Evolutionary conservation across 2,797 vertebrate genomes (phyloP), one percentile per base, ranked within the genome.

Genomic region (Scleropages formosus): DNA sequence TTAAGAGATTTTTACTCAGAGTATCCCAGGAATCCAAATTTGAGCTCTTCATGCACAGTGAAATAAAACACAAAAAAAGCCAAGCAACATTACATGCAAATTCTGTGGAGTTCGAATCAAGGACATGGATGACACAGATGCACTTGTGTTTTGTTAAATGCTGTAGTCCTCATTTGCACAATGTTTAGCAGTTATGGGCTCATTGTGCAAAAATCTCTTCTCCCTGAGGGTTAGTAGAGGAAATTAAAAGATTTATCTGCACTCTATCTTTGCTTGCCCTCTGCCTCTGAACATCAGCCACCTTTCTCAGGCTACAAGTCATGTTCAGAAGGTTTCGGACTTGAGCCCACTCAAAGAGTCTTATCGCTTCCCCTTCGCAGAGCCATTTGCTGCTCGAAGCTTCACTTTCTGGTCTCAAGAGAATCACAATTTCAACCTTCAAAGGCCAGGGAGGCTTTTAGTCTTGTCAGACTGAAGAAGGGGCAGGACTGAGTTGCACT

Each of bases 341-440:
- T 47, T 77, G 72, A 72, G 71, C 78, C 31, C 10, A 26, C 47
- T 39, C 66, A 24, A 68, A 51, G 24, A 27, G 59, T 44, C 60
- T 15, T n/a, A 24, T 74, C 72, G 49, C 64, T 24, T 47, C 22
- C 64, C 8, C 72, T 75, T 39, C 79, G 78, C 76, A 66, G 51
- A 49, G 49, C 73, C 44, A 86, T 89, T 76, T 82, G 82, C 88
- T 83, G 86, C 66, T 68, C 75, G 62, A 74, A 26, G 53, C 62
- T 78, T 78, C 70, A 81, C 69, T 76, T 64, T 58, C 74, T 26
- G 82, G 67, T 79, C 63, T 77, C 46, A 83, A 76, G 84, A 84
- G 84, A 87, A 83, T 83, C 84, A 61, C 80, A 78, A 78, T 78
- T 75, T 83, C 88, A 82, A 88, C 87, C 84, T 89, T 88, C 86